Percentiles rank a stretch among this genome's conserved stretches.
These are phyloP conservation scores for Drosophila suzukii DNA, from an alignment of 1,140 invertebrate genomes.

Conservation along the genomic window DNA sequence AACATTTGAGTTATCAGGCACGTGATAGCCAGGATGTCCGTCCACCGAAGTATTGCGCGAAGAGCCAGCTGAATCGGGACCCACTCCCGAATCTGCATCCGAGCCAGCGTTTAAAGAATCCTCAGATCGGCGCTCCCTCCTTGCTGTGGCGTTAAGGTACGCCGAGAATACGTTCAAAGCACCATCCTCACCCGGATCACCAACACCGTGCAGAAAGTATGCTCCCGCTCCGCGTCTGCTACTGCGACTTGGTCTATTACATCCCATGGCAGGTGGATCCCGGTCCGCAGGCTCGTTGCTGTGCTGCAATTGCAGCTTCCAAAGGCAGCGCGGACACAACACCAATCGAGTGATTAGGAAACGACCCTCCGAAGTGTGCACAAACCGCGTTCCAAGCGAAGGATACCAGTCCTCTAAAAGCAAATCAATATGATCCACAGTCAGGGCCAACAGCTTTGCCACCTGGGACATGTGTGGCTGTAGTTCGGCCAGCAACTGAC, in stretches of 20 bases:
- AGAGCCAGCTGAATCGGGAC: conserved; percentile 86
- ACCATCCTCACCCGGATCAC: conserved; percentile 67
- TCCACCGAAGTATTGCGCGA: conserved; percentile 93
- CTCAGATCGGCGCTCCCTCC: conserved; percentile 72
- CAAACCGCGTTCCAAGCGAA: conserved; percentile 96
- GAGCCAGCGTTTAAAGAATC: conserved; percentile 84
- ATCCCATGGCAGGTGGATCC: conserved; percentile 55
- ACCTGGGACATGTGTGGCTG: conserved; percentile 91
- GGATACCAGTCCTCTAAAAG: conserved; percentile 99
- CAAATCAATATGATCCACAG: conserved; percentile 98
- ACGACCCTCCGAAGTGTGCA: conserved; percentile 98
- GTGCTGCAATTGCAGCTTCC: conserved; percentile 67
- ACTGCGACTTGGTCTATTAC: conserved; percentile 59
- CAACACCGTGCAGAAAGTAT: conserved; percentile 61
- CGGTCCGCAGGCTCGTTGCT: conserved; percentile 65
- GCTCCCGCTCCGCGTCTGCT: conserved; percentile 39
- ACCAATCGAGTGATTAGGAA: conserved; percentile 97
- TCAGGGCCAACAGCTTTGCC: conserved; percentile 93
- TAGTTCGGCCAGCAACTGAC: conserved; percentile 80
- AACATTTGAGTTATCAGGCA: conserved; percentile 78
- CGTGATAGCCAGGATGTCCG: conserved; percentile 87
- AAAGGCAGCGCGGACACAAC: conserved; percentile 94
- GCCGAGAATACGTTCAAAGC: conserved; percentile 76
- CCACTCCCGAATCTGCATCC: conserved; percentile 87
- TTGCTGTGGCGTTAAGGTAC: conserved; percentile 74